Base-by-base conservation (phyloP, 2,797 vertebrate species). In the Enoplosus armatus region DNA sequence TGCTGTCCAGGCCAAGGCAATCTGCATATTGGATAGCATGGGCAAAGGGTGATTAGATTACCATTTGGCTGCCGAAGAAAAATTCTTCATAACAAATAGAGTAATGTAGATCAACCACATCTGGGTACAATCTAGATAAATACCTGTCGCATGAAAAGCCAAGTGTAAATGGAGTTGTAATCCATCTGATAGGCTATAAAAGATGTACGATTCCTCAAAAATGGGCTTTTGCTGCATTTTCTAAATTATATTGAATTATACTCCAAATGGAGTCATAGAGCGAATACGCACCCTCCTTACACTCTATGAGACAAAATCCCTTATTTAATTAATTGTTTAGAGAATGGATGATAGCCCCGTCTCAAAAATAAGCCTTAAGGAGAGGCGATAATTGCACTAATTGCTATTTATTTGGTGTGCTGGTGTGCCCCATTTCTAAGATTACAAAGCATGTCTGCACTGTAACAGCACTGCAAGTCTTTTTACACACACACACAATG, bases 21-120 rank as follows among this genome's bases (percentile, higher is more conserved):
- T 90, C 72, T 87, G 71, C 83, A 85, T 86, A 82, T 72, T 79
- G 77, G 69, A 83, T 72, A 27, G 74, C 72, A 65, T 58, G 35
- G 39, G 35, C 48, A 69, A 82, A 73, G 59, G 63, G 39, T 53
- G 53, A 60, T 47, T 66, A 48, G 58, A 79, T 72, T 60, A 77
- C 29, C 69, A 75, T 75, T 87, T 84, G 72, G 84, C 82, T 60
- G 22, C 59, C 3, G 15, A 53, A 80, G 56, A 79, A 35, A 71
- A 83, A 72, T 64, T 72, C 60, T 77, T 81, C 51, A 75, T 54
- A 65, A 70, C 71, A 85, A 79, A 75, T 75, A 50, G 29, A 47
- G 74, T 26, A 59, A 83, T 74, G 50, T 35, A 76, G 39, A 90
- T 85, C 51, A 80, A 72, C 75, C 79, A 82, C 50, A 72, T 67